Conservation (phyloP, 1,140 invertebrate genomes). For the Zophobas morio region DNA sequence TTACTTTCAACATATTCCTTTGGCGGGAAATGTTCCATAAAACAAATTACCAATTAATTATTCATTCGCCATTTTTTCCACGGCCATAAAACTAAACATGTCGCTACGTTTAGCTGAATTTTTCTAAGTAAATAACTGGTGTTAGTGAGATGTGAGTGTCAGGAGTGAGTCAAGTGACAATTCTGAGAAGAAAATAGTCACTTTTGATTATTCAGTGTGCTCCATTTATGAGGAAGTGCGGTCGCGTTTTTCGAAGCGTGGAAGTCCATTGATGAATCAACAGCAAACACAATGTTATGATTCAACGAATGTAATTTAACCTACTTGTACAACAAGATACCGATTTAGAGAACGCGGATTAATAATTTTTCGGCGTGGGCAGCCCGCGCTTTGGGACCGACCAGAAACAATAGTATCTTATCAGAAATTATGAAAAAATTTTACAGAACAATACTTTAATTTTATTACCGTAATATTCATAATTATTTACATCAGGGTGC, state of each 20-base stretch:
- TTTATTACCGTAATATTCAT: no score
- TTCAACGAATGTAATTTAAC: slow-evolving; percentile 26
- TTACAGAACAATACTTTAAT: no score
- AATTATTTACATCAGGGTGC: no score
- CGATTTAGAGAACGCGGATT: slow-evolving; percentile 10
- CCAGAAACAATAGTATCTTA: no score
- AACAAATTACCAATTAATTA: slow-evolving; percentile 25
- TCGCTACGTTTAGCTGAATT: slow-evolving; percentile 5
- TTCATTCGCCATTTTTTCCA: slow-evolving; percentile 31
- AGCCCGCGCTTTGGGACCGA: no score
- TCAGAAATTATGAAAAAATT: no score
- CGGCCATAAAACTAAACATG: slow-evolving; percentile 19
- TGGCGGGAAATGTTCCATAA: slow-evolving; percentile 31
- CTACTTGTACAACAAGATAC: slow-evolving; percentile 19
- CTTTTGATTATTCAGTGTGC: slow-evolving; percentile 28
- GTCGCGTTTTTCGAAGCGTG: slow-evolving; percentile 31
- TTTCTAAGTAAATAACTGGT: slow-evolving; percentile 19
- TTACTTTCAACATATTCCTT: slow-evolving; percentile 35
- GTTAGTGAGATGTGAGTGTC: background rate
- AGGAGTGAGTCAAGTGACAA: no score
- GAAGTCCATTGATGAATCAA: slow-evolving; percentile 37
- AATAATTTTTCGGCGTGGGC: slow-evolving; percentile 21
- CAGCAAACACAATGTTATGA: slow-evolving; percentile 17
- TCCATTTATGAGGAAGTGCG: slow-evolving; percentile 38
- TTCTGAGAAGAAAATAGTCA: slow-evolving; percentile 33